These are phyloP conservation scores for Dryoscopus gambensis DNA, from an alignment of 2,113 vertebrate genomes.

Conservation along the genomic window DNA sequence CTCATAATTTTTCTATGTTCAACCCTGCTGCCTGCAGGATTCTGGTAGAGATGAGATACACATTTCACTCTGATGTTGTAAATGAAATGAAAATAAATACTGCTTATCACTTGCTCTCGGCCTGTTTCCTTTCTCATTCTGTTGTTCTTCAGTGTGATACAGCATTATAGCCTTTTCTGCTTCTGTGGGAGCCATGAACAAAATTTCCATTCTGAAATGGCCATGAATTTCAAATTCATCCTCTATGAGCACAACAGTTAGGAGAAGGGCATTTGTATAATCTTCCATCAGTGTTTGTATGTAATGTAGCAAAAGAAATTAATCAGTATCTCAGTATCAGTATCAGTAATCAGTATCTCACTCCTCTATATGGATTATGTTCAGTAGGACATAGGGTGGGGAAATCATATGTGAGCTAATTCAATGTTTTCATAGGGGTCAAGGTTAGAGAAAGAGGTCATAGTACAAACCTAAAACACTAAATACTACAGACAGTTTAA, in stretches of 20 bases:
- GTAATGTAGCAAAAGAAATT: not conserved
- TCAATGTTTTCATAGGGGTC: not conserved
- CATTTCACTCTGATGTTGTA: not conserved
- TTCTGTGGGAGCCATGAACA: not conserved
- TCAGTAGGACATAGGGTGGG: not conserved
- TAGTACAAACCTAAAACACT: slow-evolving; percentile 3
- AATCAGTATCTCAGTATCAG: not conserved
- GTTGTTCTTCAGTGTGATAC: not conserved
- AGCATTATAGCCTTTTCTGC: not conserved
- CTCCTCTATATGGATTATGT: not conserved
- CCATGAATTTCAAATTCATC: not conserved
- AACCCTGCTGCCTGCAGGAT: not conserved
- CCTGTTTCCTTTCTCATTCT: slow-evolving; percentile 3
- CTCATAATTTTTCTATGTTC: not conserved
- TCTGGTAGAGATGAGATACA: not conserved
- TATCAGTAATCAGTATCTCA: not conserved
- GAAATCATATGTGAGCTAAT: not conserved
- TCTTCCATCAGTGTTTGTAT: not conserved
- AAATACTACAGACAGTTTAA: slow-evolving; percentile 7
- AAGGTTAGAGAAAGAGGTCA: not conserved
- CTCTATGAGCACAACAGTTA: not conserved
- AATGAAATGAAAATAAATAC: slow-evolving; percentile 54
- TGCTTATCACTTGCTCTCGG: not conserved
- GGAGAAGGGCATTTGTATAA: not conserved
- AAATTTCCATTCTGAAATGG: not conserved